phyloP scores from a whole-genome alignment of 2,888 invertebrate species.

The Oligia strigilis region DNA sequence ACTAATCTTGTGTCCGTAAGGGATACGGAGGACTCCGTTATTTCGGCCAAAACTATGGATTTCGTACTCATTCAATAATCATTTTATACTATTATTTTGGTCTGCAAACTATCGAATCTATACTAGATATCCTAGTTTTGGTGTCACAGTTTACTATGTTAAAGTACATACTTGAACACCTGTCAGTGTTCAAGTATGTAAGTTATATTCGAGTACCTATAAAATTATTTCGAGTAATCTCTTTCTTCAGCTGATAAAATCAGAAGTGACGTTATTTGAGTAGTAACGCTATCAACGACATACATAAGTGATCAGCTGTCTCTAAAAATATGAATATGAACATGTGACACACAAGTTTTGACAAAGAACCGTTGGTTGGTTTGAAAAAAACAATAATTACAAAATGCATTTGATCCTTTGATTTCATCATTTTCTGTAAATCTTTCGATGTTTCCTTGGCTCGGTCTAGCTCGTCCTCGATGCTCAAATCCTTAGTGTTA shows the following conservation, averaged over 20 bases:
- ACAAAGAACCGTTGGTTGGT: background rate
- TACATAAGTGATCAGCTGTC: background rate
- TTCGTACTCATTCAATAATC: background rate
- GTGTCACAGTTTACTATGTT: slow-evolving; percentile 51
- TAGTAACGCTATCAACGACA: slow-evolving; percentile 2
- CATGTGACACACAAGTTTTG: slow-evolving; percentile 39
- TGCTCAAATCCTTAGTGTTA: background rate
- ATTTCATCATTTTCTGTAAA: background rate
- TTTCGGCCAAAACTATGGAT: background rate
- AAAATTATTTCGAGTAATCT: slow-evolving; percentile 53
- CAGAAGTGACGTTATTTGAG: background rate
- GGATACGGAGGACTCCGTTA: background rate
- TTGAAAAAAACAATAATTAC: background rate
- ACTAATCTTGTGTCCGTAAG: background rate
- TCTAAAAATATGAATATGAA: slow-evolving; percentile 27
- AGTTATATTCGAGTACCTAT: slow-evolving; percentile 38
- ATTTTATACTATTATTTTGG: slow-evolving; percentile 4
- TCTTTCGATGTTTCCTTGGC: slow-evolving; percentile 24
- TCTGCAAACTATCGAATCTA: slow-evolving; percentile 52
- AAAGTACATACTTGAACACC: slow-evolving; percentile 1
- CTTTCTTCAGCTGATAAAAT: slow-evolving; percentile 12
- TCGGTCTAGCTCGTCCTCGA: background rate
- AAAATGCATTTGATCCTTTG: slow-evolving; percentile 13
- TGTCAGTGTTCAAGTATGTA: background rate
- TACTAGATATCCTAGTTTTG: slow-evolving; percentile 52